Conservation (phyloP, 2,888 invertebrate species). For the Endotricha flammealis region DNA sequence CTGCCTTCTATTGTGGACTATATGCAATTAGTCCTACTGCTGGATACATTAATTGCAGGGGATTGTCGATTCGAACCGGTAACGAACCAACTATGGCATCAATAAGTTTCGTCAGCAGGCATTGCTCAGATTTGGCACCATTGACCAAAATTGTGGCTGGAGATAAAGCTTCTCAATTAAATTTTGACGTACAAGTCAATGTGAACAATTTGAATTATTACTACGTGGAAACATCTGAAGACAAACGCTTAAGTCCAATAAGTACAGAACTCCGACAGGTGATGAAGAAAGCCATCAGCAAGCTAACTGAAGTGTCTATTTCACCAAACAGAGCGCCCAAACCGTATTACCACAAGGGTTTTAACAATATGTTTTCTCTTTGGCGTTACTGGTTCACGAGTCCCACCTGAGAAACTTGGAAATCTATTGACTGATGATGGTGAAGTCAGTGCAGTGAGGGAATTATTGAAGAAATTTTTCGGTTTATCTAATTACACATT, state of each 20-base stretch:
- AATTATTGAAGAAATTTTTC: conserved; percentile 79
- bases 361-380: conserved; percentile 79
- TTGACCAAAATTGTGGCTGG: conserved; percentile 82
- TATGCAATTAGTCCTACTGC: conserved; percentile 90
- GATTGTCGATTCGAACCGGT: conserved; percentile 83
- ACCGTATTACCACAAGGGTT: conserved; percentile 53
- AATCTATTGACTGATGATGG: conserved; percentile 81
- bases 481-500: conserved; percentile 82
- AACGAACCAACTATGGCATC: conserved; percentile 86
- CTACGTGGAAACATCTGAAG: conserved; percentile 87
- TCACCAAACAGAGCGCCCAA: conserved; percentile 39
- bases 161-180: conserved; percentile 68
- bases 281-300: conserved; percentile 70
- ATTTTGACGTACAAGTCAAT: conserved; percentile 79
- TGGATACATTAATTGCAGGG: conserved; percentile 74
- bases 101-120: conserved; percentile 89
- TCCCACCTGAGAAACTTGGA: conserved; percentile 82
- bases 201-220: conserved; percentile 78
- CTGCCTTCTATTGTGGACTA: conserved; percentile 92
- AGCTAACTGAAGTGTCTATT: conserved; percentile 29
- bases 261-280: conserved; percentile 80
- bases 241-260: conserved; percentile 84
- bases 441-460: conserved; percentile 67
- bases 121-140: conserved; percentile 87
- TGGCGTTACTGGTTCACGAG: conserved; percentile 88